phyloP scores from a whole-genome alignment of 2,797 vertebrate species.

The Borostomias antarcticus region DNA sequence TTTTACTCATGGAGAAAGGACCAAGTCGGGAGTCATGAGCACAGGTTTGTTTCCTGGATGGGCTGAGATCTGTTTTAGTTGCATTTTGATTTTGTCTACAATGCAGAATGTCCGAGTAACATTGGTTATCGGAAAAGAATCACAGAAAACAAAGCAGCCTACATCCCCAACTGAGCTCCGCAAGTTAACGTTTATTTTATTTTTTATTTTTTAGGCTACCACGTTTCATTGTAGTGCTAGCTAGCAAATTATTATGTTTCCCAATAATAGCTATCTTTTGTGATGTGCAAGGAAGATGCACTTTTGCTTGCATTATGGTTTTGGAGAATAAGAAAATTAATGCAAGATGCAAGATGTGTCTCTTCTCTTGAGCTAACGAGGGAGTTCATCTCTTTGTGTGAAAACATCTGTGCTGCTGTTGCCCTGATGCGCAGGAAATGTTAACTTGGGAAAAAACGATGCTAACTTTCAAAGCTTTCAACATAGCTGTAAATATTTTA shows the following conservation, averaged over 20 bases:
- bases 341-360: background rate
- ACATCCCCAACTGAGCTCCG: too few species aligned
- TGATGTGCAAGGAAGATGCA: constrained; percentile 23
- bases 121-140: too few species aligned
- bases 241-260: constrained; percentile 68
- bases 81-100: constrained; percentile 11
- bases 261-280: constrained; percentile 51
- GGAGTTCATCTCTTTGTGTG: constrained; percentile 68
- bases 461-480: background rate
- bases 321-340: background rate
- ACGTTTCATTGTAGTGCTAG: too few species aligned
- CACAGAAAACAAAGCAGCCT: too few species aligned
- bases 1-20: constrained; percentile 79
- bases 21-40: constrained; percentile 81
- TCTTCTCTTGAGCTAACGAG: background rate
- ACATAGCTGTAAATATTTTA: background rate
- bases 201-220: too few species aligned
- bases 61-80: constrained; percentile 17
- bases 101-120: background rate
- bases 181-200: too few species aligned
- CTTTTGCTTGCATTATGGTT: background rate
- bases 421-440: constrained; percentile 15
- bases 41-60: constrained; percentile 79
- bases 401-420: constrained; percentile 72
- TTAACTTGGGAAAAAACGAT: background rate